Percentiles rank a stretch among this genome's conserved stretches.
These are phyloP conservation scores for Struthidea cinerea DNA, from an alignment of 2,113 vertebrate species.

Conservation along the genomic window DNA sequence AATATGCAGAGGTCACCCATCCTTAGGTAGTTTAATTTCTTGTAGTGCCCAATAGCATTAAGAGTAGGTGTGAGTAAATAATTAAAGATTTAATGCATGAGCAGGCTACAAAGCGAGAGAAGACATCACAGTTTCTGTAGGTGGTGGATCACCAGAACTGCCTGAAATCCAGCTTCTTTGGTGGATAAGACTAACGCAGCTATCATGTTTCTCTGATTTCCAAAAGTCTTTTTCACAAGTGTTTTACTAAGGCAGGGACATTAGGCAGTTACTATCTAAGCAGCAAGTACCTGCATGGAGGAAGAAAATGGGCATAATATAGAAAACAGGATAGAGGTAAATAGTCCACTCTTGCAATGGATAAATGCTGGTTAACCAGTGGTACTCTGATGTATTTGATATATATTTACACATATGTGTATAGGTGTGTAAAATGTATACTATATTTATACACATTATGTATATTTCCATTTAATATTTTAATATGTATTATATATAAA, in stretches of 20 bases:
- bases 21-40: background rate
- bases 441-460: background rate
- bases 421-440: background rate
- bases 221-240: background rate
- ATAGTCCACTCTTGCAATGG: background rate
- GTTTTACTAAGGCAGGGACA: background rate
- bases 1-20: background rate
- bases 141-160: background rate
- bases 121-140: background rate
- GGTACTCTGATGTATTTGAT: background rate
- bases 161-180: background rate
- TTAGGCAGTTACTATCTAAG: background rate
- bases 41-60: background rate
- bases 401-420: background rate
- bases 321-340: background rate
- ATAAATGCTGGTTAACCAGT: background rate
- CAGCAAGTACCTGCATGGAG: background rate
- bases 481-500: background rate
- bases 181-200: background rate
- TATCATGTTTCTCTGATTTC: background rate
- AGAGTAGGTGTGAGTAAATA: background rate
- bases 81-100: background rate
- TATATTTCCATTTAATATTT: background rate
- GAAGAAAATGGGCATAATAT: background rate
- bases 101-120: background rate